Base-by-base conservation (phyloP, 2,113 vertebrate species). In the Mellivora capensis region DNA sequence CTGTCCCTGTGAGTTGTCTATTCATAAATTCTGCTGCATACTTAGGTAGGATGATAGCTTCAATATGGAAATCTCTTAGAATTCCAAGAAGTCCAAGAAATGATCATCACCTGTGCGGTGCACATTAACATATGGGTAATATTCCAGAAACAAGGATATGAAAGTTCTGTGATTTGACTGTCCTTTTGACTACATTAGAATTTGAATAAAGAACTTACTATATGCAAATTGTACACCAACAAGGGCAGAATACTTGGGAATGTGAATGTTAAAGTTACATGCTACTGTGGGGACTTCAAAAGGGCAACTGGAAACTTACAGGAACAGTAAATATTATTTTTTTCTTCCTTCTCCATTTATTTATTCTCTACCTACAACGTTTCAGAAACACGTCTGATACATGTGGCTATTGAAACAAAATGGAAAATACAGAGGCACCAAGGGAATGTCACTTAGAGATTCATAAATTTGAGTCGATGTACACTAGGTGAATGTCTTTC, bases 51-150 rank as follows among this genome's bases (percentile, higher is more conserved):
- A 61, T 88, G 37, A 74, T 47, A 31, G 23, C 42, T 67, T 83
- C 76, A 52, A 83, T 86, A 87, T 20, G 77, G 94, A 94, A 86
- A 77, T 85, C 34, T 92, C 27, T 85, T 76, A 91, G 31, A 62
- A 20, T 77, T 82, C 81, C 84, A 85, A 67, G 37, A 80, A 71
- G 9, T 29, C 57, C 52, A 39, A 89, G 44, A 81, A 87, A 69
- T 31, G 7, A 52, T 44, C 72, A 83, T 89, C 37, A 86, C 14
- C 29, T 54, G 9, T 42, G 27, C 39, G 21, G 59, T 47, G 0
- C 4, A 76, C 39, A 82, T 77, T 72, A 74, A 69, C 34, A 6
- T 34, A 21, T 93, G 11, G 77, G 47, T 54, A 47, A 62, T 37
- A 44, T 76, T 94, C 87, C n/a, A 71, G 81, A 62, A 92, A 57